Evolutionary conservation across 2,797 vertebrate genomes (phyloP), one percentile per base, ranked within the genome.

Genomic region (Tragelaphus oryx): DNA sequence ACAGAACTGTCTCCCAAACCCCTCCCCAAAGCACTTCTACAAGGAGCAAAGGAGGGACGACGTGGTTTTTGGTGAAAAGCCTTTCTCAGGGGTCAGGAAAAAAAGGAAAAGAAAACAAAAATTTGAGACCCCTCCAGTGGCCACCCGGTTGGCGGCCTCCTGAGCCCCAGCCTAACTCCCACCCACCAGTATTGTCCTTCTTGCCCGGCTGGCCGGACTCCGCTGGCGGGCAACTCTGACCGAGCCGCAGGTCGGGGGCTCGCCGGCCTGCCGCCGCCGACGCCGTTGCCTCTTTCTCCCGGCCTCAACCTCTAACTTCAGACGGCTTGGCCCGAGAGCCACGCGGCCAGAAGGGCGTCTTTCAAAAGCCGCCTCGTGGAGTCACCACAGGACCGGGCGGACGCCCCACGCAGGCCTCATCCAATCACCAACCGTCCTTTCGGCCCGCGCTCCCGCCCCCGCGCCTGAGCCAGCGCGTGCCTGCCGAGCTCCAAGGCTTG

Each of bases 371-470:
- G n/a, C 44, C 82, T 85, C 91, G 78, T 2, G 92, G 4, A 2
- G 33, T n/a, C 71, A 52, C 65, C 14, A 16, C 41, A 6, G 24
- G 10, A 3, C 28, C 37, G 2, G 16, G 13, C 0, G 0, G 8
- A 60, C 74, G 68, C 18, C 57, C 87, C 65, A 68, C 37, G 14
- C 17, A 14, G 16, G 6, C 20, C 60, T 92, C 26, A 11, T 30
- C 96, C 97, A 97, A 96, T 95, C 93, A 97, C 86, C 85, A 94
- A 87, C 84, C 54, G 75, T 18, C 90, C 93, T 10, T 8, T 16
- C 0, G 4, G 2, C 30, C 4, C 7, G 18, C 8, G 24, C 16
- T 44, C 1, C 13, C 16, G 3, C 33, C 33, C 14, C 46, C 3
- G 54, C 30, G 37, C 57, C 26, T 3, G 52, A 30, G 26, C 20